Percentiles rank a stretch among this genome's conserved stretches.
phyloP scores from a whole-genome alignment of 2,113 vertebrate genomes.

The Prionailurus bengalensis region DNA sequence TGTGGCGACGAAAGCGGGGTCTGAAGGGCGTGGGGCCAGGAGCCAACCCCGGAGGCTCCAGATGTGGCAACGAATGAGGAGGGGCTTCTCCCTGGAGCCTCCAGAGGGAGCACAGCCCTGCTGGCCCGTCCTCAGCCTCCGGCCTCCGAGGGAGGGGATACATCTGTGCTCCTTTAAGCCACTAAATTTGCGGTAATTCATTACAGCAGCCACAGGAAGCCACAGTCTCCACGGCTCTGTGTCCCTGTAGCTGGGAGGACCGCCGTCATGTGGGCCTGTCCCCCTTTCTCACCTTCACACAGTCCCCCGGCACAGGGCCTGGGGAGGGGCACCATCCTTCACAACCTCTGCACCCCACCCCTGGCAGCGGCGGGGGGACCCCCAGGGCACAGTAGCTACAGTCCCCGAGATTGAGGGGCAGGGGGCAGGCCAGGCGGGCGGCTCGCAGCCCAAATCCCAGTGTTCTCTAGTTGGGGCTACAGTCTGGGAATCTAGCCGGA shows the following conservation, averaged over 20 bases:
- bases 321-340: neutral
- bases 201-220: neutral
- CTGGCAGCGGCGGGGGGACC: neutral
- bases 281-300: neutral
- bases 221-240: fast-evolving
- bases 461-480: neutral
- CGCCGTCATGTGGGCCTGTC: fast-evolving
- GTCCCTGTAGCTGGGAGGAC: neutral
- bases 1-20: fast-evolving
- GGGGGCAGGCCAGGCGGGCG: fast-evolving
- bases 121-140: neutral
- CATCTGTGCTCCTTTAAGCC: neutral
- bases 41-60: neutral
- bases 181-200: neutral
- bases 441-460: neutral
- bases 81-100: neutral
- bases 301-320: fast-evolving
- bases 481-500: neutral
- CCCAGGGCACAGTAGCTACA: fast-evolving
- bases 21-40: neutral
- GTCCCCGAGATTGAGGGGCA: neutral
- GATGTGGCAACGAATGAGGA: neutral
- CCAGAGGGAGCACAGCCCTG: neutral
- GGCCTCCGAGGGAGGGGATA: fast-evolving
- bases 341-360: too few relatives aligned